These are phyloP conservation scores for Patiria pectinifera DNA, from an alignment of 53 echinoderm and acorn worm species.

Conservation along the genomic window DNA sequence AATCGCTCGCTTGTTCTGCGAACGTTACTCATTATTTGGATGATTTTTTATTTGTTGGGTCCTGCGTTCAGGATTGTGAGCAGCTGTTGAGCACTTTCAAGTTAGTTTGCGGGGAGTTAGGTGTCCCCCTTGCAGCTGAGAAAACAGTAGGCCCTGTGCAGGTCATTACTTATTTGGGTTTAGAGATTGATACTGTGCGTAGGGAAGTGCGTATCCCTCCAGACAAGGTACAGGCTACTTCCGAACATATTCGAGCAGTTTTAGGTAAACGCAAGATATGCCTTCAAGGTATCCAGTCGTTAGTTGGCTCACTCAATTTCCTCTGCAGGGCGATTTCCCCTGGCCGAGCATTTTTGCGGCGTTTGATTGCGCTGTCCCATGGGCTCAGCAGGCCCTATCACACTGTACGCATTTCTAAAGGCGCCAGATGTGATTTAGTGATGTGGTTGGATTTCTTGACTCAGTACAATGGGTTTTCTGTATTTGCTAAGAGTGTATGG, in stretches of 20 bases:
- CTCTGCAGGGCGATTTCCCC: constrained; percentile 22
- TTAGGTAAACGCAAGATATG: neutral
- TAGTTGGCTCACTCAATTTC: constrained; percentile 45
- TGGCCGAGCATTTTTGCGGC: constrained; percentile 41
- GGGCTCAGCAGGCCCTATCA: constrained; percentile 16
- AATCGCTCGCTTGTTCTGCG: neutral
- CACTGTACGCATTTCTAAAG: constrained; percentile 41
- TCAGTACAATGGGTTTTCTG: constrained; percentile 53
- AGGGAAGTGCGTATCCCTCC: constrained; percentile 2
- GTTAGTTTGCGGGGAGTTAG: neutral
- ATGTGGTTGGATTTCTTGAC: constrained; percentile 56
- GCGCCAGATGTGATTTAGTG: constrained; percentile 42
- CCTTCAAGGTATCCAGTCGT: neutral
- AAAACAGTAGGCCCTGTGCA: constrained; percentile 3
- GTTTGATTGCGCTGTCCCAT: constrained; percentile 16
- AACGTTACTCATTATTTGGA: constrained; percentile 6
- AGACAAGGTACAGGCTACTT: constrained; percentile 5
- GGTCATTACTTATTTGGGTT: constrained; percentile 24
- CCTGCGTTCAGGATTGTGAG: neutral
- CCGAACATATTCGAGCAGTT: neutral
- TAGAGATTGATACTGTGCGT: constrained; percentile 30
- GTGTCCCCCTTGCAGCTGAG: neutral
- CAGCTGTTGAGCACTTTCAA: neutral
- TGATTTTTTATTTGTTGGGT: constrained; percentile 11
- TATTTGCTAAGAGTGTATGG: constrained; percentile 30